These are phyloP conservation scores for Pasiphila rectangulata DNA, from an alignment of 2,888 invertebrate species.

Conservation along the genomic window DNA sequence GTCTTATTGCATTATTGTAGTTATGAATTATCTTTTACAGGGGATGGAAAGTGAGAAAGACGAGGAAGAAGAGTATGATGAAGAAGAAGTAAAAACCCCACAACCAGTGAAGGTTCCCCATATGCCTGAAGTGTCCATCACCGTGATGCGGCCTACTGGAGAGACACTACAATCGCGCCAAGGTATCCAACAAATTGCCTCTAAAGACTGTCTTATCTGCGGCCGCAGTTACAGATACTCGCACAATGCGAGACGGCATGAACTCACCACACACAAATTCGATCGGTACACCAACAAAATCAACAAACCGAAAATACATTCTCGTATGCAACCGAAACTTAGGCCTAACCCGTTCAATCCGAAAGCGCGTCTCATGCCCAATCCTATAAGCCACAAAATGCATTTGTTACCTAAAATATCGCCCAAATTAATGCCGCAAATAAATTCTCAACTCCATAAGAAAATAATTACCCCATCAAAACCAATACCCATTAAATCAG, in stretches of 20 bases:
- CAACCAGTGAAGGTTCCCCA: conserved; percentile 51
- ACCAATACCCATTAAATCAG: conserved; percentile 64
- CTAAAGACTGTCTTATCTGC: conserved; percentile 76
- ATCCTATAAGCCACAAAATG: conserved; percentile 73
- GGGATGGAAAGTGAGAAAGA: conserved; percentile 70
- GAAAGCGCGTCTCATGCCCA: conserved; percentile 74
- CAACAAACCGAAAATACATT: conserved; percentile 53
- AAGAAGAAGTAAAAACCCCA: conserved; percentile 52
- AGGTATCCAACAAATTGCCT: conserved; percentile 74
- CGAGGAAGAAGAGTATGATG: conserved; percentile 61
- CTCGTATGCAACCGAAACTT: conserved; percentile 61
- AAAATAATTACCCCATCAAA: conserved; percentile 59
- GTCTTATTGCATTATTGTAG: neutral
- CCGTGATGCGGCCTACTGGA: conserved; percentile 71
- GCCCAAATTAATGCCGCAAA: conserved; percentile 55
- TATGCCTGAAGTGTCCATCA: conserved; percentile 75
- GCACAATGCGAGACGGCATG: conserved; percentile 75
- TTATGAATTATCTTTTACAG: conserved; percentile 42
- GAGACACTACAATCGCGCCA: conserved; percentile 70
- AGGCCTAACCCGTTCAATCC: conserved; percentile 77
- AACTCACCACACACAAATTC: conserved; percentile 71
- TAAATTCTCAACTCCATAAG: neutral
- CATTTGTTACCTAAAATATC: conserved; percentile 59
- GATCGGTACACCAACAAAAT: conserved; percentile 77
- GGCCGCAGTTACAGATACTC: conserved; percentile 75